phyloP scores from a whole-genome alignment of 2,888 invertebrate species.

The Laothoe populi region DNA sequence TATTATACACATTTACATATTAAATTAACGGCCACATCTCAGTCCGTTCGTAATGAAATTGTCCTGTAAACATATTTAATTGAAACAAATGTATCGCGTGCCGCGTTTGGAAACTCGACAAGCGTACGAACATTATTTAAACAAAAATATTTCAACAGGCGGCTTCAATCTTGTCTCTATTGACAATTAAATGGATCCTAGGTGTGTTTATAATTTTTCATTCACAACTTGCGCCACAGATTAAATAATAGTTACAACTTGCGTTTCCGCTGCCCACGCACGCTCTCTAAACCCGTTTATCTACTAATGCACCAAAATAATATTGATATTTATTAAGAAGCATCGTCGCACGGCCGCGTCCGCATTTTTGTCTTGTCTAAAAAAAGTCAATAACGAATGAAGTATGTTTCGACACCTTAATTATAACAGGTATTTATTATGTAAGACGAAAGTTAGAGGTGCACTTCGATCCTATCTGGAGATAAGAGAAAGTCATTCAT shows the following conservation, averaged over 20 bases:
- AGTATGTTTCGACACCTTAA: slow-evolving; percentile 24
- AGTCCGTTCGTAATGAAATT: slow-evolving; percentile 7
- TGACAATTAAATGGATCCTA: slow-evolving; percentile 38
- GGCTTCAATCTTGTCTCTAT: slow-evolving; percentile 18
- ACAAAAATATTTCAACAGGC: slow-evolving; percentile 21
- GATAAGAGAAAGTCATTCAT: slow-evolving; percentile 11
- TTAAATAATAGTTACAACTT: slow-evolving; percentile 19
- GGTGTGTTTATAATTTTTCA: slow-evolving; percentile 52
- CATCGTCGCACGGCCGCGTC: slow-evolving; percentile 2
- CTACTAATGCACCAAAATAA: slow-evolving; percentile 29
- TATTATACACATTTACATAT: slow-evolving; percentile 20
- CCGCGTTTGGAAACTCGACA: slow-evolving; percentile 17
- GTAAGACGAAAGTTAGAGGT: slow-evolving; percentile 16
- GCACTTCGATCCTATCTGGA: slow-evolving; percentile 4
- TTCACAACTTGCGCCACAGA: slow-evolving; percentile 37
- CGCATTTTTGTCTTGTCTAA: slow-evolving; percentile 25
- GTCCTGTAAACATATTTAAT: slow-evolving; percentile 27
- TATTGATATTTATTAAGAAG: slow-evolving; percentile 30
- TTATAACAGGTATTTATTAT: slow-evolving; percentile 23
- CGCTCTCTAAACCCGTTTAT: slow-evolving; percentile 27
- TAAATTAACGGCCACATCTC: slow-evolving; percentile 18
- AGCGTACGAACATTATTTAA: slow-evolving; percentile 17
- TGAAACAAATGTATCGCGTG: slow-evolving; percentile 35
- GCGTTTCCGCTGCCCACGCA: slow-evolving; percentile 36
- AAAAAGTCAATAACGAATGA: slow-evolving; percentile 24